Evolutionary conservation across 2,797 vertebrate species (phyloP), one percentile per base, ranked within the genome.

Genomic region (Myoxocephalus aenaeus): DNA sequence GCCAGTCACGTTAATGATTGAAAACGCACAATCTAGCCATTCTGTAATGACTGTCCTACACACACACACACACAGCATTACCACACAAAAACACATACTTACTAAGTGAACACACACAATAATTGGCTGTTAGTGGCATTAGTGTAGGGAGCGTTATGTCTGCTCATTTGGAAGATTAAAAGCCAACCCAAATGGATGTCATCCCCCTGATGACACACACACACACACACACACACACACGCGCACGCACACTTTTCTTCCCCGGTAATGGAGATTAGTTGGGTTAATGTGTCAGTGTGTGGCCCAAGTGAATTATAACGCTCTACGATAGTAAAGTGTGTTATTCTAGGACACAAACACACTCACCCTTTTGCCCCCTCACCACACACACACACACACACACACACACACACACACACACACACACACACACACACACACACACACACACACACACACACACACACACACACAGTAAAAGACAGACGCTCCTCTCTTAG

Each of bases 131-230:
- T 78, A 84, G 67, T 73, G 65, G 72, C 54, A 38, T 74, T 77
- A 75, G 70, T 58, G 84, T 51, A 56, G 61, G 44, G 59, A 44
- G 83, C 84, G 75, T 82, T 84, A 82, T 73, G 44, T 75, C 65
- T 82, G 61, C 79, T 82, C 74, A 70, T 82, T 88, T 74, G 27
- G 79, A 74, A 85, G 85, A 90, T 87, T 90, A 87, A 86, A 82
- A 77, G 88, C 66, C 66, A 50, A 59, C 58, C 54, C 67, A 85
- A 86, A 86, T 85, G 78, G 83, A 83, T 71, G 72, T 58, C 68
- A 75, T 67, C 59, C 70, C 74, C 78, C 84, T 44, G 17, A 65
- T 74, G 62, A 75, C 50, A 36, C 72, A 75, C 74, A 65, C 46
- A 54, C 34, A 7, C 34, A 78, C 74, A 69, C 46, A 65, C 68